Conservation (phyloP, 2,888 invertebrate genomes). For the Zhengitettix transpicula region DNA sequence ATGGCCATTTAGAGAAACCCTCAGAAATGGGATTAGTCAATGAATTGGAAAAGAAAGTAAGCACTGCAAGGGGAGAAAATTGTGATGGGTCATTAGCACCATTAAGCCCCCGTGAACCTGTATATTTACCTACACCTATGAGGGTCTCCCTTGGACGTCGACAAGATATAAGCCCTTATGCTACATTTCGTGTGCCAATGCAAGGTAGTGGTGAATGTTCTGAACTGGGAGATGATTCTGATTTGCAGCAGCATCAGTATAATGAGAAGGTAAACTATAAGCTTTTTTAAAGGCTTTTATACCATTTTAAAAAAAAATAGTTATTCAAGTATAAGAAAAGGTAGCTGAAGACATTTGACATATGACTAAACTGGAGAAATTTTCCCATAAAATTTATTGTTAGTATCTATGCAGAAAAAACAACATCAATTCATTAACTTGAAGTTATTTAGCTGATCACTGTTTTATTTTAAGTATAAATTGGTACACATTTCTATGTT, state of each 20-base stretch:
- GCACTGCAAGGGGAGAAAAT: neutral
- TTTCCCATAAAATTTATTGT: too few relatives aligned
- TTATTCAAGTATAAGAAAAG: too few relatives aligned
- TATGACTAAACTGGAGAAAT: too few relatives aligned
- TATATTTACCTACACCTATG: constrained; percentile 10
- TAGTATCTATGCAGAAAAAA: too few relatives aligned
- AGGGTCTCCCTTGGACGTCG: constrained; percentile 9
- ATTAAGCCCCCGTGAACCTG: constrained; percentile 2
- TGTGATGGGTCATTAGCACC: neutral
- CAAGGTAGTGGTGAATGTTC: neutral
- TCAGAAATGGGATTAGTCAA: constrained; percentile 6
- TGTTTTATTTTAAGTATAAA: too few relatives aligned
- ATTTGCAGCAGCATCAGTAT: neutral
- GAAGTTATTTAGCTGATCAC: too few relatives aligned
- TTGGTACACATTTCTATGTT: too few relatives aligned
- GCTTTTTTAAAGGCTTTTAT: too few relatives aligned
- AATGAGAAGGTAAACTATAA: too few relatives aligned
- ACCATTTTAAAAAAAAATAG: too few relatives aligned
- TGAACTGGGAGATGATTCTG: neutral
- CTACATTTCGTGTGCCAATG: constrained; percentile 9
- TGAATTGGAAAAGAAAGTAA: constrained; percentile 6
- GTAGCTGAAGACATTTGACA: too few relatives aligned
- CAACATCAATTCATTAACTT: too few relatives aligned
- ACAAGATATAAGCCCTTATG: constrained; percentile 11
- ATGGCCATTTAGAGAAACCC: neutral